Base-by-base conservation (phyloP, 1,140 invertebrate species). In the Bombus pascuorum region DNA sequence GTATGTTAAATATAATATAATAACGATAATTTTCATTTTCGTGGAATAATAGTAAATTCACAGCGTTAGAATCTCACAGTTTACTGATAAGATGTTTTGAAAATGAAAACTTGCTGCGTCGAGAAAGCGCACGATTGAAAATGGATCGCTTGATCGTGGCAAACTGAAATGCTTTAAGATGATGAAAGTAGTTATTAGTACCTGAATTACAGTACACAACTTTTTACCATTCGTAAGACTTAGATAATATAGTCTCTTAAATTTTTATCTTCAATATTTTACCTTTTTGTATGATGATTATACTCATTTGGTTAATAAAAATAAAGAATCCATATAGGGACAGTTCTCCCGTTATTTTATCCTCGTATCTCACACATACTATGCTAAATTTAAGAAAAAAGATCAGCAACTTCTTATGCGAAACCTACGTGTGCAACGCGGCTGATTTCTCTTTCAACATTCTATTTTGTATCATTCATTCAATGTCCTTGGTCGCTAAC, bases 141-240 rank as follows among this genome's bases (percentile, higher is more conserved):
- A 44, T 10, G 37, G 68, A 37, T 34, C 53, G 37, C 15, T 37
- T 32, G 65, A 59, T 68, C 44, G 59, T 70, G 28, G 39, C 10
- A 74, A 81, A 79, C 59, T 68, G 59, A 80, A 83, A 90, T 85
- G 87, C 87, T 90, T 91, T 87, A 87, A 89, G 71, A 76, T 65
- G 74, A 82, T 57, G 68, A 86, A 77, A 72, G 81, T 87, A 87
- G 85, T 89, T 86, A 44, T 85, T 89, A 91, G 90, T 90, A 91
- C 90, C 90, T 91, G 90, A 91, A 90, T 73, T 81, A 89, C 71
- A 91, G 90, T 91, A 91, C 89, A 91, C 81, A 89, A 71, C 83
- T 57, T 68, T 70, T 89, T 68, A 75, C 74, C 86, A 57, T 15
- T 73, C 74, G 18, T 83, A 85, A 78, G 83, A 87, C 70, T 85